phyloP scores from a whole-genome alignment of 2,888 invertebrate genomes.

The Smittia aterrima region DNA sequence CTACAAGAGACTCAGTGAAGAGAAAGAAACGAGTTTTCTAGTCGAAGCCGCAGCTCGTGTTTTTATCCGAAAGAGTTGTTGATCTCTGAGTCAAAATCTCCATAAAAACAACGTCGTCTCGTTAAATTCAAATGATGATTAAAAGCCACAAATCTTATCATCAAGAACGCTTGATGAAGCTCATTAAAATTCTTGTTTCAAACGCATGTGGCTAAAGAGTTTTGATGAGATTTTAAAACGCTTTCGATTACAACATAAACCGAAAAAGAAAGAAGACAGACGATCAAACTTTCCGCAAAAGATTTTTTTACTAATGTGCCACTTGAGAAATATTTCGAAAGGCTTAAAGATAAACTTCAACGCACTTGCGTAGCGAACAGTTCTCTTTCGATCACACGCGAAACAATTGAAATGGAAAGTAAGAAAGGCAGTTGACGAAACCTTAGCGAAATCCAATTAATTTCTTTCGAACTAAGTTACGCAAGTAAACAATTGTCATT shows the following conservation, averaged over 20 bases:
- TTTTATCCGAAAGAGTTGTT: neutral
- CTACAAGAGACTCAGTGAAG: neutral
- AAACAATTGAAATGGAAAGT: conserved; percentile 7
- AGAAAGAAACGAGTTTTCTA: neutral
- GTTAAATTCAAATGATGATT: conserved; percentile 3
- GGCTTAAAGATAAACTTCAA: too few relatives aligned
- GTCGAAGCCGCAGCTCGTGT: neutral
- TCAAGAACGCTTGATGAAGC: neutral
- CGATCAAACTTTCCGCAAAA: neutral
- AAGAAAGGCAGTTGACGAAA: neutral
- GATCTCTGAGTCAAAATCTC: neutral
- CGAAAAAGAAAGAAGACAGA: neutral
- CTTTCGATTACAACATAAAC: neutral
- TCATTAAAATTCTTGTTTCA: neutral
- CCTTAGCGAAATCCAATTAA: neutral
- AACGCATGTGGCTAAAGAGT: neutral
- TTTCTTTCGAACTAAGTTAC: neutral
- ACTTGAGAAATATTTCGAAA: too few relatives aligned
- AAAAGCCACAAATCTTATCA: neutral
- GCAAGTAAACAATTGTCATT: neutral
- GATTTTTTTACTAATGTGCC: too few relatives aligned
- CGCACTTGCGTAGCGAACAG: too few relatives aligned
- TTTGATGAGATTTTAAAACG: neutral
- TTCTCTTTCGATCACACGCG: neutral
- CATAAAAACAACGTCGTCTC: neutral